Conservation (phyloP, 2,113 vertebrate species). For the Ammospiza caudacuta region DNA sequence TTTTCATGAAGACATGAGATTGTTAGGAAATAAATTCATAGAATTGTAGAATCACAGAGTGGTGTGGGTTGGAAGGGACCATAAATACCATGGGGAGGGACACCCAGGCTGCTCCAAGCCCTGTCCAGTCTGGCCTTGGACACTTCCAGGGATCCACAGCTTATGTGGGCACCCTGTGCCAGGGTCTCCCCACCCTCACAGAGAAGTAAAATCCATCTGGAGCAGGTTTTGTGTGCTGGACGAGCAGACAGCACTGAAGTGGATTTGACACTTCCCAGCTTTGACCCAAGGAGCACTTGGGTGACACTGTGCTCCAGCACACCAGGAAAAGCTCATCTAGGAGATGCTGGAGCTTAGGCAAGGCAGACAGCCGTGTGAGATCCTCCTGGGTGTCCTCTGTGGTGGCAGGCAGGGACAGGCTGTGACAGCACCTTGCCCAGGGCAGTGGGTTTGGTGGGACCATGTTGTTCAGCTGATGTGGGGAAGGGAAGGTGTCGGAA, state of each 20-base stretch:
- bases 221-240: background rate
- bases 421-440: background rate
- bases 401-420: background rate
- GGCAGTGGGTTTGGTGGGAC: background rate
- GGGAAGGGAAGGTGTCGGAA: background rate
- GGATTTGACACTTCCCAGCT: background rate
- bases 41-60: background rate
- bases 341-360: background rate
- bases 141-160: background rate
- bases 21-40: background rate
- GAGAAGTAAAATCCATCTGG: background rate
- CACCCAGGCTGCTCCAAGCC: background rate
- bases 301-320: background rate
- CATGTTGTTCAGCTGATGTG: background rate
- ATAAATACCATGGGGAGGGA: background rate
- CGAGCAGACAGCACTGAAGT: background rate
- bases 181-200: background rate
- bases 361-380: background rate
- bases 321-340: background rate
- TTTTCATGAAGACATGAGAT: background rate
- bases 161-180: background rate
- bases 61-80: background rate
- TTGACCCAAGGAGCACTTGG: background rate
- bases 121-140: accelerated
- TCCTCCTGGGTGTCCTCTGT: background rate